Evolutionary conservation across 37 sponge, comb jelly and placozoan species (phyloP), one percentile per base, ranked within the genome.

Genomic region (Chondrosia reniformis): DNA sequence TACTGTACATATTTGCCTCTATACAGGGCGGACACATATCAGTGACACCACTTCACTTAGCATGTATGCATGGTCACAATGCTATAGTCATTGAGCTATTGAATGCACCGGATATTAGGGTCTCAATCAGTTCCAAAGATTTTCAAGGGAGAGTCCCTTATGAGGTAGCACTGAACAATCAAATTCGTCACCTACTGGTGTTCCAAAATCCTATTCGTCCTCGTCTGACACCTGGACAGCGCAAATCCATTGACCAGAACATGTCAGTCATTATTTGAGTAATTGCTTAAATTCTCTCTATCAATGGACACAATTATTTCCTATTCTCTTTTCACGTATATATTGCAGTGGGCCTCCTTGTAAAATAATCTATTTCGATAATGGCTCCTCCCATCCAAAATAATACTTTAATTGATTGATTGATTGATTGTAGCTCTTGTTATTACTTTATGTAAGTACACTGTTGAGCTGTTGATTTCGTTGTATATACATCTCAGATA

Each of bases 101-200:
- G 63, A 43, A 57, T n/a, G 61, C 80, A 61, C 67, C 76, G 25
- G 84, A 91, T 57, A 28, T 81, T 8, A 5, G 67, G 5, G 45
- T 4, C 24, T 22, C 49, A 21, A 5, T 74, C 75, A 74, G 67
- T 40, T 34, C 39, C 37, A 91, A 86, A 33, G 87, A 93, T 46
- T 40, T 22, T 27, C 72, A 81, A 28, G 94, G 94, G 71, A 93
- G 88, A 74, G 89, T 88, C 31, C 94, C 94, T 0, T 89, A 84
- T 89, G 94, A 93, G 34, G 87, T 93, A 31, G 94, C 94, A 0
- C 32, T 58, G 28, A 81, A 84, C 27, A 85, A 93, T 76, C 81
- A 86, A 46, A 89, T 89, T 85, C 75, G 90, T 4, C 85, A 80
- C 45, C 49, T 89, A 0, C 74, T 93, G 19, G 86, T 93, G 44